Percentiles rank a stretch among this genome's conserved stretches.
These are phyloP conservation scores for Mellilla xanthometata DNA, from an alignment of 2,888 invertebrate genomes.

Conservation along the genomic window DNA sequence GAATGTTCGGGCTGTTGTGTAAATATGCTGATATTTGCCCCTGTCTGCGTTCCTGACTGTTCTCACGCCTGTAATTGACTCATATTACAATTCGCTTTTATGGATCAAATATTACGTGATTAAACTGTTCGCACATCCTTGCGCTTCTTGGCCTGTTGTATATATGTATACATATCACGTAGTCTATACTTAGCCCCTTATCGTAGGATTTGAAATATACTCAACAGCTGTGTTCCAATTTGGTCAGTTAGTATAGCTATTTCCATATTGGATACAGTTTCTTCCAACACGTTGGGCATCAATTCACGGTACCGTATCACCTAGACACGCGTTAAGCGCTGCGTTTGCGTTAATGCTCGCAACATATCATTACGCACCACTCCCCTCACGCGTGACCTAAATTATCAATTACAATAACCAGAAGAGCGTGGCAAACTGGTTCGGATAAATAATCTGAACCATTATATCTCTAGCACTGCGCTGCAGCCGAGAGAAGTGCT, in stretches of 20 bases:
- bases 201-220: too few relatives aligned
- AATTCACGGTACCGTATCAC: conserved; percentile 11
- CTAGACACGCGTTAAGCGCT: conserved; percentile 11
- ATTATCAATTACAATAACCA: conserved; percentile 22
- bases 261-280: conserved; percentile 31
- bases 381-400: conserved; percentile 18
- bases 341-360: conserved; percentile 6
- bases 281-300: conserved; percentile 30
- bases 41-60: conserved; percentile 32
- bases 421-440: background rate
- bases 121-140: too few relatives aligned
- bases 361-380: conserved; percentile 8
- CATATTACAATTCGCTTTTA: background rate
- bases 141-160: too few relatives aligned
- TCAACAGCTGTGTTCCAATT: conserved; percentile 56
- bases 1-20: conserved; percentile 12
- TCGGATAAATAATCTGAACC: too few relatives aligned
- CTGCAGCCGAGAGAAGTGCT: background rate
- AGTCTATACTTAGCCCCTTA: too few relatives aligned
- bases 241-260: too few relatives aligned
- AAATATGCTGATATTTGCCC: conserved; percentile 12
- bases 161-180: too few relatives aligned
- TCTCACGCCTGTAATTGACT: conserved; percentile 2
- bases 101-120: too few relatives aligned
- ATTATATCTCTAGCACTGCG: background rate